Evolutionary conservation across 1,140 invertebrate genomes (phyloP), one percentile per base, ranked within the genome.

Genomic region (Drosophila albomicans): DNA sequence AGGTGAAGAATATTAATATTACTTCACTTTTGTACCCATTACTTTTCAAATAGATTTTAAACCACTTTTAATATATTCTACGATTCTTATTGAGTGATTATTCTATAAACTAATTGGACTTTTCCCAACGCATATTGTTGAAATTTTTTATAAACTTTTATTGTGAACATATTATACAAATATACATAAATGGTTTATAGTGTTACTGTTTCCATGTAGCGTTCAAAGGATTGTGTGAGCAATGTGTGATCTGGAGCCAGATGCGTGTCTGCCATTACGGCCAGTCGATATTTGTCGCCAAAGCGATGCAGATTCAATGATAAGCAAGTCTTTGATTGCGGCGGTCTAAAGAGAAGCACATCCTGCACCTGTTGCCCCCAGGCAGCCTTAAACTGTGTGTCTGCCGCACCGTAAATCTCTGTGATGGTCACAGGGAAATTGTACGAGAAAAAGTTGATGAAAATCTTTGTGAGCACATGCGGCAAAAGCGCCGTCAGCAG

Each of bases 251-350:
- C 82, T 0, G 96, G 96, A 1, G 94, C 93, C 30, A 97, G 92
- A 66, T 95, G 94, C 0, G 96, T 95, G 79, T 97, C 96, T 1
- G 95, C 94, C 96, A 97, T 97, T 1, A 97, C 95, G 1, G 95
- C 95, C 1, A 97, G 89, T 10, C 95, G 94, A 3, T 96, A 94
- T 13, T 94, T 94, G 62, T 95, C 95, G 0, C 94, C 95, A 86
- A 96, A 96, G 71, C 95, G 95, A 77, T 97, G 96, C 1, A 97
- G 93, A 56, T 96, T 96, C 71, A 97, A 92, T 0, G 96, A 97
- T 80, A 97, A 94, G 88, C 96, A 95, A 45, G 96, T 96, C 91
- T 97, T 97, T 25, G 96, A 96, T 91, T 97, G 96, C 2, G 96
- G 96, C 28, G 96, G 96, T 75, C 96, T 94, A 95, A 96, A 97